Conservation (phyloP, 2,797 vertebrate genomes). For the Artibeus lituratus region DNA sequence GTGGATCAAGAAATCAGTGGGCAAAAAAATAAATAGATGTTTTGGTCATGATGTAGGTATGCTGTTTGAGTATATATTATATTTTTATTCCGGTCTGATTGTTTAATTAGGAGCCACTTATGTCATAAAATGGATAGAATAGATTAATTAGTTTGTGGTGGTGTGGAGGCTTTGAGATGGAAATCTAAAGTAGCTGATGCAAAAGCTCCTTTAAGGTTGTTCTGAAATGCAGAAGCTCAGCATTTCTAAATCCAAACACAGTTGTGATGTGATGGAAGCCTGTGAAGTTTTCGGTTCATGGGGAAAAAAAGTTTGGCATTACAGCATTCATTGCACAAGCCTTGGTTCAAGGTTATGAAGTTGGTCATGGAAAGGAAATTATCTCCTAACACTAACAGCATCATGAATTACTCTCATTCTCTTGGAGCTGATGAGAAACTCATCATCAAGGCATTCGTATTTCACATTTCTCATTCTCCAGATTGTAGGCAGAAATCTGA, state of each 20-base stretch:
- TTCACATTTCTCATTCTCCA: constrained; percentile 39
- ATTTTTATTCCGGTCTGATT: constrained; percentile 15
- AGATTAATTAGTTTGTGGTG: neutral
- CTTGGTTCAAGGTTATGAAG: constrained; percentile 56
- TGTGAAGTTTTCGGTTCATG: constrained; percentile 34
- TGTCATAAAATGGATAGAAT: neutral
- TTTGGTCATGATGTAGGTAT: neutral
- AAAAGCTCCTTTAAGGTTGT: neutral
- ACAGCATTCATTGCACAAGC: constrained; percentile 29
- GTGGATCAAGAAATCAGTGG: neutral
- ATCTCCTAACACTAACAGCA: constrained; percentile 49
- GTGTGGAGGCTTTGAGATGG: neutral
- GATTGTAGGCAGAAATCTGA: constrained; percentile 24
- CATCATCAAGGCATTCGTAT: constrained; percentile 63
- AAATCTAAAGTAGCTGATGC: neutral
- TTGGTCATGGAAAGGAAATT: constrained; percentile 54
- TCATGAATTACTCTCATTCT: constrained; percentile 65
- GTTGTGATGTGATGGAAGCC: neutral
- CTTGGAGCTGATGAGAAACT: constrained; percentile 64
- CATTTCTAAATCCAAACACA: constrained; percentile 35
- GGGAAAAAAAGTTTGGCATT: neutral
- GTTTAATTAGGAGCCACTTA: neutral
- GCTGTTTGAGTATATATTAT: neutral
- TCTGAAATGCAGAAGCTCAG: neutral
- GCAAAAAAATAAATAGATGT: constrained; percentile 19